Conservation (phyloP, 2,113 vertebrate genomes). For the Vicugna pacos region DNA sequence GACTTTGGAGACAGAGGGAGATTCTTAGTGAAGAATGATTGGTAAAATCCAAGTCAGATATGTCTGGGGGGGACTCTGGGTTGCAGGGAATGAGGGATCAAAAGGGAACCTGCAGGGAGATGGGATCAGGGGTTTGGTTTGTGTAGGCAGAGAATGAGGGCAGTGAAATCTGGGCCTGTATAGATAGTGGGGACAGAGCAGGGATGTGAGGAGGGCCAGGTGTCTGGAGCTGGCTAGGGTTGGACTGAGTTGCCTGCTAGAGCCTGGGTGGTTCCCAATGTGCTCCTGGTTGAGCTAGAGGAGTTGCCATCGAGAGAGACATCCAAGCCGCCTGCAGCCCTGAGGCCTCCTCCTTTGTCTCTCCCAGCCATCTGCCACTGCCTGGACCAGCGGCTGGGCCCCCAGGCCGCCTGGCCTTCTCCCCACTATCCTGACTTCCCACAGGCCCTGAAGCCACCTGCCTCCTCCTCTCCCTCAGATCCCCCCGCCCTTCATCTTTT, state of each 20-base stretch:
- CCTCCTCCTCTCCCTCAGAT: neutral
- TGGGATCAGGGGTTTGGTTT: neutral
- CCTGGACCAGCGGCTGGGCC: neutral
- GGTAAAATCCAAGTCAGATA: neutral
- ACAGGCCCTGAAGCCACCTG: neutral
- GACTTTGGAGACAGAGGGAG: neutral
- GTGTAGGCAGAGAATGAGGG: neutral
- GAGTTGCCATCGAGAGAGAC: neutral
- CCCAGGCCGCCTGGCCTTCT: neutral
- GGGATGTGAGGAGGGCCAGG: neutral
- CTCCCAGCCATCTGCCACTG: neutral
- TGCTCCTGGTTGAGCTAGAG: neutral
- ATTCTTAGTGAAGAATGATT: neutral
- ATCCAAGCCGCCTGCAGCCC: neutral
- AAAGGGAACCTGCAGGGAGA: neutral
- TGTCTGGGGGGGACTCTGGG: neutral
- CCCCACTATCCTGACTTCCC: neutral
- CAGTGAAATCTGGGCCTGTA: neutral
- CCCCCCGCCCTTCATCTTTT: neutral
- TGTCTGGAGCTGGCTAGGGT: neutral
- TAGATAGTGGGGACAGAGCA: neutral
- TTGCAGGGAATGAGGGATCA: neutral
- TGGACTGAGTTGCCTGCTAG: neutral
- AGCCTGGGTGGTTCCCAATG: neutral
- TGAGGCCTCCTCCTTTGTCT: slow-evolving; percentile 26